Evolutionary conservation across 2,797 vertebrate species (phyloP).

Genomic region (Pseudomugil tenellus): DNA sequence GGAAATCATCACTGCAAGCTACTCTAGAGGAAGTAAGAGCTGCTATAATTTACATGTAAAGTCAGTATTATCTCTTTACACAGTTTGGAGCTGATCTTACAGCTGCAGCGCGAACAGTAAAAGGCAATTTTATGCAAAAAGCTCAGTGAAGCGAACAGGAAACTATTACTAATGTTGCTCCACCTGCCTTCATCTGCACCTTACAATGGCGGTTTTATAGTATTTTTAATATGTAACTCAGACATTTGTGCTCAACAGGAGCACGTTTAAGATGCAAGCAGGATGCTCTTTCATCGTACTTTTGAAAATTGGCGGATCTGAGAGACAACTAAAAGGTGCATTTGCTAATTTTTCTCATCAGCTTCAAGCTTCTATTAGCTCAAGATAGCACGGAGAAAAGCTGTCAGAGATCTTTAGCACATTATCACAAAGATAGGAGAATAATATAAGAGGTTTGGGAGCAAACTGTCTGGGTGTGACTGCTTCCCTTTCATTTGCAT

Average conservation of each 20-base stretch:
- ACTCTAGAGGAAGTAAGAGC: conserved; percentile 8
- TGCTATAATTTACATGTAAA: conserved; percentile 10
- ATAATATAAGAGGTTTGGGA: neutral
- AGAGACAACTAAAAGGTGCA: conserved; percentile 12
- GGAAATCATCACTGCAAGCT: conserved; percentile 14
- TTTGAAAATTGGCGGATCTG: conserved; percentile 24
- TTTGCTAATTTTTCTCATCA: conserved; percentile 26
- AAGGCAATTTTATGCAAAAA: neutral
- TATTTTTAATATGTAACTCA: neutral
- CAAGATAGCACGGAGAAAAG: conserved; percentile 17
- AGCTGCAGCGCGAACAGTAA: neutral
- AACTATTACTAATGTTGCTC: neutral
- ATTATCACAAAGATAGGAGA: conserved; percentile 1
- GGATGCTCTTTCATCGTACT: neutral
- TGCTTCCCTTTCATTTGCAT: conserved; percentile 1
- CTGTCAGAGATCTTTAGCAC: conserved; percentile 6
- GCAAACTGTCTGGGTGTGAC: neutral
- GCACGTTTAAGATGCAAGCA: conserved; percentile 1
- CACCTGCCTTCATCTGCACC: neutral
- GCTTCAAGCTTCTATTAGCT: conserved; percentile 12
- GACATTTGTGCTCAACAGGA: neutral
- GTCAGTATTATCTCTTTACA: neutral
- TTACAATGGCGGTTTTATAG: neutral
- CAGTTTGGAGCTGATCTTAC: neutral
- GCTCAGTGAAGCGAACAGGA: neutral